These are phyloP conservation scores for Pseudochirops corinnae DNA, from an alignment of 2,797 vertebrate genomes.

Conservation along the genomic window DNA sequence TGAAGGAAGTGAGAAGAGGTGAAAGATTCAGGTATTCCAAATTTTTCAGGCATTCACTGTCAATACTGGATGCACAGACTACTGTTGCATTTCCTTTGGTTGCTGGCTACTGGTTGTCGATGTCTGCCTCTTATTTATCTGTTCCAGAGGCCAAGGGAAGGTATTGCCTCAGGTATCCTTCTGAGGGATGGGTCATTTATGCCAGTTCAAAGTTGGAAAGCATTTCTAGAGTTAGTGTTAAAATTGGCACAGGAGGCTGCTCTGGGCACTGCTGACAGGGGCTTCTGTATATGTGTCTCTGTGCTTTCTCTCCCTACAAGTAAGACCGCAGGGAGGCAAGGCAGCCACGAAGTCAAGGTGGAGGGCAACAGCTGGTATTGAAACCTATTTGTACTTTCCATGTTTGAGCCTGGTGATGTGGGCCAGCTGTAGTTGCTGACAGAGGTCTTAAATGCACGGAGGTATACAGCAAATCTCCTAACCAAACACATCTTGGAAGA, in stretches of 20 bases:
- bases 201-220: neutral
- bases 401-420: fast-evolving
- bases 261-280: constrained; percentile 45
- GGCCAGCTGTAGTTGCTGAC: neutral
- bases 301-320: neutral
- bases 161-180: fast-evolving
- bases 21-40: neutral
- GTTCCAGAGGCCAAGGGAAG: neutral
- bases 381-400: neutral
- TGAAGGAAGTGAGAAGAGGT: neutral
- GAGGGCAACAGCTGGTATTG: constrained; percentile 29
- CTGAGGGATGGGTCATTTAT: neutral
- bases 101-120: fast-evolving
- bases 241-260: neutral
- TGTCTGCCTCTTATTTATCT: neutral
- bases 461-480: neutral
- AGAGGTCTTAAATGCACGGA: neutral
- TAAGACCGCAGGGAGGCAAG: constrained; percentile 56
- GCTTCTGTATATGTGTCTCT: neutral
- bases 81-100: fast-evolving
- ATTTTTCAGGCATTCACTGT: neutral
- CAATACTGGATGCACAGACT: neutral
- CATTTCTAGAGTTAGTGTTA: neutral
- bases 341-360: constrained; percentile 58
- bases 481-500: neutral